Evolutionary conservation across 1,140 invertebrate genomes (phyloP).

Genomic region (Oryctes rhinoceros): DNA sequence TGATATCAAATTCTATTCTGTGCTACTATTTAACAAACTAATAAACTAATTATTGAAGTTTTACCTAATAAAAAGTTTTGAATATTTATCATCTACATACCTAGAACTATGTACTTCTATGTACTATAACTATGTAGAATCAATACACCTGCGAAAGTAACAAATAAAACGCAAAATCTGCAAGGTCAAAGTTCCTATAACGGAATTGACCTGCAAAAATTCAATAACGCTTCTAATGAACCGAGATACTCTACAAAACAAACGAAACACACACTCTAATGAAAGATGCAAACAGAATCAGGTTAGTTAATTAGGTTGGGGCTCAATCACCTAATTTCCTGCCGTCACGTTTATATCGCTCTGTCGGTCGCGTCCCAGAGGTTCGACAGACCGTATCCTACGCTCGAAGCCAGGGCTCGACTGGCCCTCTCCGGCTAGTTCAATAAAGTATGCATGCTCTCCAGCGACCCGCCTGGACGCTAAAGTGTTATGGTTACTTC

Average conservation of each 20-base stretch:
- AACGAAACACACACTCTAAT: constrained; percentile 34
- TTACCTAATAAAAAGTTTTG: too few relatives aligned
- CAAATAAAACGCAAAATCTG: too few relatives aligned
- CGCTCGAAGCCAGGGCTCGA: background rate
- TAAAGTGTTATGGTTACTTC: constrained; percentile 26
- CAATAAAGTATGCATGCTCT: constrained; percentile 36
- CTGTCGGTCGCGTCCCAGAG: background rate
- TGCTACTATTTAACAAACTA: too few relatives aligned
- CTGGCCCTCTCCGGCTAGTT: constrained; percentile 17
- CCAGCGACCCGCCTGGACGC: background rate
- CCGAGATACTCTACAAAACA: background rate
- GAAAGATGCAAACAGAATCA: constrained; percentile 34
- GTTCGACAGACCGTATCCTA: constrained; percentile 29
- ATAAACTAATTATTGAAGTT: too few relatives aligned
- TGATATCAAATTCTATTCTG: too few relatives aligned
- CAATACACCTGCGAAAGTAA: too few relatives aligned
- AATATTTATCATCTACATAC: too few relatives aligned
- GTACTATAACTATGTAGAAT: too few relatives aligned
- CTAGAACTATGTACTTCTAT: too few relatives aligned
- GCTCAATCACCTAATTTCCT: constrained; percentile 37
- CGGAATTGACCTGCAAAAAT: background rate
- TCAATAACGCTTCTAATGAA: constrained; percentile 8
- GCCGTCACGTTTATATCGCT: constrained; percentile 31
- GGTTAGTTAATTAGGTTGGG: constrained; percentile 35
- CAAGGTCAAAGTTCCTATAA: too few relatives aligned